Percentiles rank a stretch among this genome's conserved stretches.
Evolutionary conservation across 1,140 invertebrate species (phyloP).

Genomic region (Trichogramma pretiosum): DNA sequence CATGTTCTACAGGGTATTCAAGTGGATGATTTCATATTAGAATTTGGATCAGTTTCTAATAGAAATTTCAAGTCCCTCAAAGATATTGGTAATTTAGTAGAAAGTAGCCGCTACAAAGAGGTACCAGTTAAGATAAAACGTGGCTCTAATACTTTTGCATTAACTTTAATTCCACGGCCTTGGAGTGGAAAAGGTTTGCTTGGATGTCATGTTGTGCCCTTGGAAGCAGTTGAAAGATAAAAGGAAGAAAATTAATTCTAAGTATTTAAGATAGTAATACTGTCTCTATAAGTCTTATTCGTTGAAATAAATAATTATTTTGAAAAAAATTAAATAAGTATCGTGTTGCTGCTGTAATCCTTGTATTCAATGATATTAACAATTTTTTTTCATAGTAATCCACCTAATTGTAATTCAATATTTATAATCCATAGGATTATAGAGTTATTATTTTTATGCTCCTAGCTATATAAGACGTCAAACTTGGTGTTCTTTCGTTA

Average conservation of each 20-base stretch:
- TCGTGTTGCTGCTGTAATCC: too few species aligned
- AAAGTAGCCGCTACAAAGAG: slow-evolving; percentile 59
- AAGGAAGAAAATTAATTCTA: slow-evolving; percentile 9
- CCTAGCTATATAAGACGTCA: too few species aligned
- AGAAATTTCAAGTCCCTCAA: slow-evolving; percentile 63
- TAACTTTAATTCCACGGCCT: slow-evolving; percentile 56
- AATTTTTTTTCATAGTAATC: too few species aligned
- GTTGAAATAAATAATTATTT: slow-evolving; percentile 17
- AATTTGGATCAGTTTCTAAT: slow-evolving; percentile 75
- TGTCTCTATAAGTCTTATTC: slow-evolving; percentile 12
- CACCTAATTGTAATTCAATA: too few species aligned
- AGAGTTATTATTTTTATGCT: too few species aligned
- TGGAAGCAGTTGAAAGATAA: slow-evolving; percentile 47
- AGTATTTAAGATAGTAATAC: slow-evolving; percentile 6
- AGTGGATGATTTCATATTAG: slow-evolving; percentile 62
- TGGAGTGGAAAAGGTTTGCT: slow-evolving; percentile 69
- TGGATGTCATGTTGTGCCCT: slow-evolving; percentile 61
- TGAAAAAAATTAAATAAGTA: too few species aligned
- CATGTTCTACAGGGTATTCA: slow-evolving; percentile 67
- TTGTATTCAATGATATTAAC: slow-evolving; percentile 17
- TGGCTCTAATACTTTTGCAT: slow-evolving; percentile 34
- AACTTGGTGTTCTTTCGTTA: too few species aligned
- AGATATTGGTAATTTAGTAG: slow-evolving; percentile 62
- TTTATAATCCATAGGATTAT: too few species aligned
- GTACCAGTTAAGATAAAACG: slow-evolving; percentile 56